Conservation (phyloP, 2,888 invertebrate genomes). For the Molorchus minor region DNA sequence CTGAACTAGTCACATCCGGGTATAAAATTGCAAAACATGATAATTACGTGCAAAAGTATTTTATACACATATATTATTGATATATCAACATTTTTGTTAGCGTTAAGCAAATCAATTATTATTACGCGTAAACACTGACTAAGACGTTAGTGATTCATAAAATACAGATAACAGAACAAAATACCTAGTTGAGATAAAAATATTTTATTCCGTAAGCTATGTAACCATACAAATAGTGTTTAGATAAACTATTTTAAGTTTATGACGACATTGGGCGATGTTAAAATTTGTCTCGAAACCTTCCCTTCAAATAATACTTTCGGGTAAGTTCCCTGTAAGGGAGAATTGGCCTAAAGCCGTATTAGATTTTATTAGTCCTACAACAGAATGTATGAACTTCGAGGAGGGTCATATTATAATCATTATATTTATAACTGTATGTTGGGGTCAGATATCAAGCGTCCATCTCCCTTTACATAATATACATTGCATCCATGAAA, state of each 20-base stretch:
- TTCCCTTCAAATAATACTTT: conserved; percentile 27
- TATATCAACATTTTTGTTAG: neutral
- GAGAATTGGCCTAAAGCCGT: conserved; percentile 32
- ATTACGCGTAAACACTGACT: neutral
- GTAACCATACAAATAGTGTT: too few relatives aligned
- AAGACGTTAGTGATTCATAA: neutral
- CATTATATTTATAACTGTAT: conserved; percentile 42
- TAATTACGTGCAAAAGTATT: neutral
- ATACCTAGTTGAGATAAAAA: too few relatives aligned
- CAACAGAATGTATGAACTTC: conserved; percentile 38
- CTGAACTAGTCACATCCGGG: conserved; percentile 3
- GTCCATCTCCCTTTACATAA: conserved; percentile 25
- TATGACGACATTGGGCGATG: too few relatives aligned
- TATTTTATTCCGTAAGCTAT: too few relatives aligned
- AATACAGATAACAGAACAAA: conserved; percentile 1
- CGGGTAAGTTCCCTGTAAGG: conserved; percentile 25
- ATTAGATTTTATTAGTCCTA: conserved; percentile 39
- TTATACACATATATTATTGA: neutral
- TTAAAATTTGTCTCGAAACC: too few relatives aligned
- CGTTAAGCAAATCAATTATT: neutral
- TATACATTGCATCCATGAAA: too few relatives aligned
- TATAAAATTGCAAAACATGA: conserved; percentile 1
- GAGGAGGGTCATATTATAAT: conserved; percentile 39
- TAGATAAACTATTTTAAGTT: too few relatives aligned
- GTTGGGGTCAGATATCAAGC: conserved; percentile 38